These are phyloP conservation scores for Nemotelus nigrinus DNA, from an alignment of 2,888 invertebrate genomes.

Conservation along the genomic window DNA sequence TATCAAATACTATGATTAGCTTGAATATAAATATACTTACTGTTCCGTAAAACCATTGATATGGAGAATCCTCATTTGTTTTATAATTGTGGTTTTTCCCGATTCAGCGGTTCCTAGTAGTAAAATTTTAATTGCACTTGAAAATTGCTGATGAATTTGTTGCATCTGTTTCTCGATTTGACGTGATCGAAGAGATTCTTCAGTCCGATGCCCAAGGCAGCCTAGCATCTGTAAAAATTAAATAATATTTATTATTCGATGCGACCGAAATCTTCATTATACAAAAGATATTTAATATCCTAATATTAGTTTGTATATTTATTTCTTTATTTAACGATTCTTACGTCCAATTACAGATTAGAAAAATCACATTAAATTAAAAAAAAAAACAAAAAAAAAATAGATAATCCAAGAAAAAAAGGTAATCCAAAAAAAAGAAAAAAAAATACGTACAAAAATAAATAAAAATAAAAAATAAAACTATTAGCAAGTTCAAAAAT, in stretches of 20 bases:
- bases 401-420: no score
- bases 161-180: conserved; percentile 68
- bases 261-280: not conserved
- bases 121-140: conserved; percentile 68
- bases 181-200: conserved; percentile 65
- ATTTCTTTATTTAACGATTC: not conserved
- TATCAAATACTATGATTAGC: no score
- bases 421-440: no score
- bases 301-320: not conserved
- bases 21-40: conserved; percentile 66
- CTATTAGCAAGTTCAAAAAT: no score
- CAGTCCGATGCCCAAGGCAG: conserved; percentile 58
- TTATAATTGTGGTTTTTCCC: conserved; percentile 86
- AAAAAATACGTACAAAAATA: no score
- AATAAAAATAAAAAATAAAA: no score
- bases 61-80: conserved; percentile 88
- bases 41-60: conserved; percentile 78
- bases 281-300: not conserved
- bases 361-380: no score
- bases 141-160: conserved; percentile 67
- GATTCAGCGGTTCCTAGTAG: conserved; percentile 81
- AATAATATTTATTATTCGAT: not conserved
- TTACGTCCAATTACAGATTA: not conserved
- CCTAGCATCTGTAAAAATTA: conserved; percentile 59
- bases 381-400: no score